Percentiles rank a stretch among this genome's conserved stretches.
phyloP scores from a whole-genome alignment of 1,140 invertebrate genomes.

The Panagrolaimus sp. region DNA sequence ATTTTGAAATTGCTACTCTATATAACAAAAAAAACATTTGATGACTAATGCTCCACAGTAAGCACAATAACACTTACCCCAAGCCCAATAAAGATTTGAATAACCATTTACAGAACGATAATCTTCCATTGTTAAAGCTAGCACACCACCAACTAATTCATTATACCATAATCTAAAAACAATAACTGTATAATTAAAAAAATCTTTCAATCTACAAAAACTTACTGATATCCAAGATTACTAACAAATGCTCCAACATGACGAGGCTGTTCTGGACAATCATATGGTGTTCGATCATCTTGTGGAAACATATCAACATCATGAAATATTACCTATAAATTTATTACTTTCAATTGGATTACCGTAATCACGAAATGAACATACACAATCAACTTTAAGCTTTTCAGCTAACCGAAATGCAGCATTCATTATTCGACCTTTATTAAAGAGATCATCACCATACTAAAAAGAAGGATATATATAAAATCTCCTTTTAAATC shows the following conservation, averaged over 20 bases:
- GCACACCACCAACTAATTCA: slow-evolving; percentile 73
- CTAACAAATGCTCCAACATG: slow-evolving; percentile 89
- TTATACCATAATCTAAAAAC: slow-evolving; percentile 69
- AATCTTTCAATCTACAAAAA: too few relatives aligned
- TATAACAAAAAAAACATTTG: too few relatives aligned
- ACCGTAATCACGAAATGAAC: too few relatives aligned
- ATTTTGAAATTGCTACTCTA: too few relatives aligned
- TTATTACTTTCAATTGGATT: too few relatives aligned
- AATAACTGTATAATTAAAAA: background rate
- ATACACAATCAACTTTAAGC: slow-evolving; percentile 46
- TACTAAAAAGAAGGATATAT: too few relatives aligned
- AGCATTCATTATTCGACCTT: slow-evolving; percentile 85
- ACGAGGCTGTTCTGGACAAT: slow-evolving; percentile 66
- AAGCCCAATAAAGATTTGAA: slow-evolving; percentile 77
- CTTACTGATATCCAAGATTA: slow-evolving; percentile 74
- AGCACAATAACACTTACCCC: too few relatives aligned
- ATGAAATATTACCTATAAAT: too few relatives aligned
- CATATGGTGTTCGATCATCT: slow-evolving; percentile 73
- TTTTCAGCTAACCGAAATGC: slow-evolving; percentile 65
- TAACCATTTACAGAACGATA: slow-evolving; percentile 80
- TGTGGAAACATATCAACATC: slow-evolving; percentile 79
- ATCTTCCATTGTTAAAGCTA: slow-evolving; percentile 64
- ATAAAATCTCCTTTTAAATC: background rate
- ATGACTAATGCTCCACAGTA: too few relatives aligned
- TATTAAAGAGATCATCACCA: slow-evolving; percentile 72